These are phyloP conservation scores for Apamea sordens DNA, from an alignment of 2,888 invertebrate genomes.

Conservation along the genomic window DNA sequence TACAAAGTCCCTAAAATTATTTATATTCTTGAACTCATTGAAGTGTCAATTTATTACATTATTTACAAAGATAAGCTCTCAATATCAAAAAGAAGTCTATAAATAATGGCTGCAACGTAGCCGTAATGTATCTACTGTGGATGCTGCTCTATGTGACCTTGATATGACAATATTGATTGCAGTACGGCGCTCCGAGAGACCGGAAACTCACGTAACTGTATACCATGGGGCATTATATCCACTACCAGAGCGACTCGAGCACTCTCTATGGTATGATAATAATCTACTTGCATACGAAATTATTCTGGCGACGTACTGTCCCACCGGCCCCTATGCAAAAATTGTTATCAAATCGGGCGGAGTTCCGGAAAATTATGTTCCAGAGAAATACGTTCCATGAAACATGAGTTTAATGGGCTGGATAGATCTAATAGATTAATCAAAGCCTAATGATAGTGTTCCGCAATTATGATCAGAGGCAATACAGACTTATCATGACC, in stretches of 20 bases:
- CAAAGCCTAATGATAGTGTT: conserved; percentile 5
- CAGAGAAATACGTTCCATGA: neutral
- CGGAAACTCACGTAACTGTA: conserved; percentile 64
- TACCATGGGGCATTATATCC: conserved; percentile 56
- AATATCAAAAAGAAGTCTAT: neutral
- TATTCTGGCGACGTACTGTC: conserved; percentile 10
- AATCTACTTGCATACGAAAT: conserved; percentile 47
- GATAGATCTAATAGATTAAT: conserved; percentile 1
- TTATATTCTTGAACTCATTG: neutral
- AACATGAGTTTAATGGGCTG: conserved; percentile 12
- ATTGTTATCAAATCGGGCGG: neutral
- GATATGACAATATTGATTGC: conserved; percentile 66
- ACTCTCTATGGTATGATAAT: conserved; percentile 38
- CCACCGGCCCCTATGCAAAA: neutral
- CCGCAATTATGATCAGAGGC: conserved; percentile 2
- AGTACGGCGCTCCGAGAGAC: conserved; percentile 59
- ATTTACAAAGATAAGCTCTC: neutral
- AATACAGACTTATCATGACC: conserved; percentile 18
- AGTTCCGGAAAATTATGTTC: neutral
- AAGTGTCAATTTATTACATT: neutral
- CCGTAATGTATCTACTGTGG: conserved; percentile 6
- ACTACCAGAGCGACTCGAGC: conserved; percentile 33
- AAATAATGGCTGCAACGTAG: neutral
- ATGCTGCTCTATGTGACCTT: conserved; percentile 41
- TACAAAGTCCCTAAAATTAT: neutral